Evolutionary conservation across 2,113 vertebrate species (phyloP).

Genomic region (Nothocercus nigrocapillus): DNA sequence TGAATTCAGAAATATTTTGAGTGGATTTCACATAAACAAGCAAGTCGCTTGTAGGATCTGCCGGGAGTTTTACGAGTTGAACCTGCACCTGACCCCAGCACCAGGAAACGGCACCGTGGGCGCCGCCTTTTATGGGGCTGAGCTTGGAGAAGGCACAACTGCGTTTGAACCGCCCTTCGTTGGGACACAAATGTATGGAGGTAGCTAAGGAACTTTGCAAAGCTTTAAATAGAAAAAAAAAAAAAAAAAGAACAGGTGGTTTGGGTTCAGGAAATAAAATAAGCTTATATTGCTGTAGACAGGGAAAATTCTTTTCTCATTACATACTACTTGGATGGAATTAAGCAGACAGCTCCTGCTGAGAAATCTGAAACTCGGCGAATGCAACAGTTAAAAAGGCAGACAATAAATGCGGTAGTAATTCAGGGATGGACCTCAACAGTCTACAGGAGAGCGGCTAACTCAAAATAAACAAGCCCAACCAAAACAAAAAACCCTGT

Average conservation of each 20-base stretch:
- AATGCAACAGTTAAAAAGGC: conserved; percentile 73
- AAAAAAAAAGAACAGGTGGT: conserved; percentile 75
- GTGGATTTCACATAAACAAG: background rate
- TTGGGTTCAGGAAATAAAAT: conserved; percentile 75
- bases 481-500: background rate
- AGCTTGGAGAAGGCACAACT: background rate
- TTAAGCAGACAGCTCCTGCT: conserved; percentile 81
- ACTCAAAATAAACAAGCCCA: conserved; percentile 53
- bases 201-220: conserved; percentile 43
- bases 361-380: conserved; percentile 77
- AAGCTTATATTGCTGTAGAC: conserved; percentile 72
- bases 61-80: background rate
- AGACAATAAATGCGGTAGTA: conserved; percentile 58
- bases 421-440: conserved; percentile 57
- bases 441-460: conserved; percentile 48
- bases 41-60: background rate
- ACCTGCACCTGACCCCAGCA: background rate
- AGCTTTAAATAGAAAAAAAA: conserved; percentile 65
- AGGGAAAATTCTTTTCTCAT: conserved; percentile 77
- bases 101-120: background rate
- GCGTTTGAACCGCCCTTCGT: conserved; percentile 8
- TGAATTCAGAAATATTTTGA: background rate
- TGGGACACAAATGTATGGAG: conserved; percentile 28
- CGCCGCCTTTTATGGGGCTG: conserved; percentile 2
- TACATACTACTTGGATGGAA: conserved; percentile 72